Conservation (phyloP, 2,797 vertebrate genomes). For the Parauchenoglanis ngamensis region DNA sequence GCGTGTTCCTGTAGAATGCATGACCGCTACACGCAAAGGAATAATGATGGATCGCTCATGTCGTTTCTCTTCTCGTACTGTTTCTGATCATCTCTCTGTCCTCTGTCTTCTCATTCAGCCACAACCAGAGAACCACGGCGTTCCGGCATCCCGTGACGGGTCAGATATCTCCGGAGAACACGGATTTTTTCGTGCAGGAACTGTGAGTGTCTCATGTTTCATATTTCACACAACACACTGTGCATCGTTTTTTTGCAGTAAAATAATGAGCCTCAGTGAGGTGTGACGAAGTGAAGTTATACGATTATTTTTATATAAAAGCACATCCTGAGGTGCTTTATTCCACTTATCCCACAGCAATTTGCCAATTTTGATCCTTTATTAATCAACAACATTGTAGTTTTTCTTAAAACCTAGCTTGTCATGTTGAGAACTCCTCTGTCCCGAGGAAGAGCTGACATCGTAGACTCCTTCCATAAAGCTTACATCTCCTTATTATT, state of each 20-base stretch:
- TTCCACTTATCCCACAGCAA: background rate
- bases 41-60: slow-evolving; percentile 40
- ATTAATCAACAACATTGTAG: background rate
- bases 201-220: slow-evolving; percentile 80
- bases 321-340: background rate
- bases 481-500: background rate
- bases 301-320: background rate
- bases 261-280: background rate
- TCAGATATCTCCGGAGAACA: slow-evolving; percentile 95
- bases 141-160: slow-evolving; percentile 96
- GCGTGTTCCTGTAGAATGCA: slow-evolving; percentile 55
- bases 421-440: too few relatives aligned
- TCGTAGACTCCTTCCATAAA: background rate
- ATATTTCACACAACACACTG: too few relatives aligned
- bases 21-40: slow-evolving; percentile 1
- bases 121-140: slow-evolving; percentile 90
- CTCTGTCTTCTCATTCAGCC: slow-evolving; percentile 74
- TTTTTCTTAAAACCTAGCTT: background rate
- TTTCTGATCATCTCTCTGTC: background rate
- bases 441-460: too few relatives aligned
- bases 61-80: slow-evolving; percentile 31
- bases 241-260: background rate
- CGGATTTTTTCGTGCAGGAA: slow-evolving; percentile 91
- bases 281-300: background rate
- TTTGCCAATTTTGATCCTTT: background rate